A percentile compares a stretch with the other conserved stretches of the same genome.
Evolutionary conservation across 2,113 vertebrate genomes (phyloP).

Genomic region (Neolamprologus devosi): DNA sequence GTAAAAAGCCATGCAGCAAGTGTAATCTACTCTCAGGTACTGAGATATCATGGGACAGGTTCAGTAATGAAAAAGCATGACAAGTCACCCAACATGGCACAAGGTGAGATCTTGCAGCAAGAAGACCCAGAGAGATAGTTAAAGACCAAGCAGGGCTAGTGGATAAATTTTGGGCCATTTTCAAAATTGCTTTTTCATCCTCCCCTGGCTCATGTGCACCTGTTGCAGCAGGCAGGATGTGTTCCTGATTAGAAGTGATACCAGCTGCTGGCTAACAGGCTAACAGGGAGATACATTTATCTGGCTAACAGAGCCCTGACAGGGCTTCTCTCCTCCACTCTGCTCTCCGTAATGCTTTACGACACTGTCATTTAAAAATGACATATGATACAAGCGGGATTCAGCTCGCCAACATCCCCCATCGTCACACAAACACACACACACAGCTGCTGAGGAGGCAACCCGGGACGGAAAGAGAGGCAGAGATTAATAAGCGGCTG

Average conservation of each 20-base stretch:
- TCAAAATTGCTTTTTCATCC: neutral
- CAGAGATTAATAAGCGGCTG: conserved; percentile 35
- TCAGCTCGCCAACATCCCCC: conserved; percentile 32
- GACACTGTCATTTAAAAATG: conserved; percentile 68
- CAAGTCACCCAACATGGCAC: neutral
- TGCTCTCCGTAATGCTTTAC: conserved; percentile 51
- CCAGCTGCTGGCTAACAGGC: conserved; percentile 42
- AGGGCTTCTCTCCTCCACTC: conserved; percentile 43
- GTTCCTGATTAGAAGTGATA: conserved; percentile 44
- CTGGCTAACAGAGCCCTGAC: conserved; percentile 56
- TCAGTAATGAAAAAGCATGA: neutral
- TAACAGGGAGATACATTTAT: conserved; percentile 50
- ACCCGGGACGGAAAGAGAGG: neutral
- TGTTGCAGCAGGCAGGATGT: conserved; percentile 40
- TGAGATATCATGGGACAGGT: neutral
- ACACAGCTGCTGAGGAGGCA: conserved; percentile 26
- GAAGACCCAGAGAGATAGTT: neutral
- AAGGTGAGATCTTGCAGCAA: neutral
- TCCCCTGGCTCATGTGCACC: neutral
- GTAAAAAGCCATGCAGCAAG: neutral
- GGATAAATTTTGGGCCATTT: neutral
- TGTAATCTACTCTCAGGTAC: neutral
- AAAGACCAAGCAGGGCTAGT: neutral
- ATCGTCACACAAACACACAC: neutral
- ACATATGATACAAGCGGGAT: conserved; percentile 38